Percentiles rank a stretch among this genome's conserved stretches.
These are phyloP conservation scores for Pachycephus smyrnensis DNA, from an alignment of 2,888 invertebrate species.

Conservation along the genomic window DNA sequence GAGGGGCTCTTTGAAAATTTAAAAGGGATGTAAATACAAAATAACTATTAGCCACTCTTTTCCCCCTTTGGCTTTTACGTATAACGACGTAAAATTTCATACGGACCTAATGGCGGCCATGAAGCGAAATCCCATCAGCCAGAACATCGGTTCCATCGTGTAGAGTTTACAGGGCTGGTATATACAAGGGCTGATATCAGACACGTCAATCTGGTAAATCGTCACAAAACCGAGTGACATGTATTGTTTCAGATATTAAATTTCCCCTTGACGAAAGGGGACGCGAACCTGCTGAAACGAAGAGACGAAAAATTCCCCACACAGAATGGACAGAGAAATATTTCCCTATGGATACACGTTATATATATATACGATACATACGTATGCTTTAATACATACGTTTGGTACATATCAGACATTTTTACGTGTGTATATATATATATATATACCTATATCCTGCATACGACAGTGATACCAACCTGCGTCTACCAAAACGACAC, in stretches of 20 bases:
- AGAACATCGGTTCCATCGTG: background rate
- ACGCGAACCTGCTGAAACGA: background rate
- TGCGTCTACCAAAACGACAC: background rate
- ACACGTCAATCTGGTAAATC: background rate
- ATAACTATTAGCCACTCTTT: background rate
- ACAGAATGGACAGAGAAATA: background rate
- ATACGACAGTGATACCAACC: background rate
- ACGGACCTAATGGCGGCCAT: background rate
- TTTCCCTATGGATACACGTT: background rate
- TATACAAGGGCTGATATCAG: background rate
- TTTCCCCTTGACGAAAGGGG: constrained; percentile 23
- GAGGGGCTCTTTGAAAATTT: background rate
- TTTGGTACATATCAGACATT: background rate
- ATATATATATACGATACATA: too few relatives aligned
- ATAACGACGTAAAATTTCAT: background rate
- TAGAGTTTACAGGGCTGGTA: background rate
- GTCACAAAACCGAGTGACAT: background rate
- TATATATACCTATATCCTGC: background rate
- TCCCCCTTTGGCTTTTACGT: background rate
- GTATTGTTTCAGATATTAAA: constrained; percentile 46
- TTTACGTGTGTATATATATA: background rate
- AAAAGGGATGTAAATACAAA: background rate
- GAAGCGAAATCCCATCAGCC: background rate
- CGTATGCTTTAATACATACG: background rate
- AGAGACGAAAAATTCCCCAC: background rate